These are phyloP conservation scores for Drosophila niveifrons DNA, from an alignment of 2,888 invertebrate species.

Conservation along the genomic window DNA sequence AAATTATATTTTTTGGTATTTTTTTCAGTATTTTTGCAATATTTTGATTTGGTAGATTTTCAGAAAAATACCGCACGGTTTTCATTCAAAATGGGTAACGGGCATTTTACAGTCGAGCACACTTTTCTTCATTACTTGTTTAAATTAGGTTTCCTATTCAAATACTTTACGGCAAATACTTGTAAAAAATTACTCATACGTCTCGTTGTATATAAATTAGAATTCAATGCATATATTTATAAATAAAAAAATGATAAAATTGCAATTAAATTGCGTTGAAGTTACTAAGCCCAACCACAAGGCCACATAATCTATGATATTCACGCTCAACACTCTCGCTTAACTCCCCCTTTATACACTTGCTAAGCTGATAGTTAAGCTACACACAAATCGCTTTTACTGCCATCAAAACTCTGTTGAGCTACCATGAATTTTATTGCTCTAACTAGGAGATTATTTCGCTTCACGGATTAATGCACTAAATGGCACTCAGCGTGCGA, in stretches of 20 bases:
- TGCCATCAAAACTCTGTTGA: constrained; percentile 4
- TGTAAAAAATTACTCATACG: no score
- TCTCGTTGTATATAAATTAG: no score
- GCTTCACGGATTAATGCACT: constrained; percentile 53
- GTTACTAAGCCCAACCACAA: background rate
- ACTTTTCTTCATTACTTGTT: no score
- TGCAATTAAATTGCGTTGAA: background rate
- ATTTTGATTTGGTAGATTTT: no score
- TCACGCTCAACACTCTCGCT: background rate
- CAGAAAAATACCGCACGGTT: no score
- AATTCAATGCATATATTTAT: background rate
- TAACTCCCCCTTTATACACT: background rate
- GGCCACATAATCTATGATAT: background rate
- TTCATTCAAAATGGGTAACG: no score
- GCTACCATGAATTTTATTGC: constrained; percentile 38
- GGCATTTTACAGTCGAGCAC: no score
- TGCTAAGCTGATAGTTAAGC: constrained; percentile 21
- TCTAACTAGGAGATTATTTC: constrained; percentile 41
- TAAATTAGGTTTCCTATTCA: no score
- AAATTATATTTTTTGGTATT: no score
- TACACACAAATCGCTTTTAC: constrained; percentile 38
- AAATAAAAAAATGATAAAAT: background rate
- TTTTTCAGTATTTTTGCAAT: no score
- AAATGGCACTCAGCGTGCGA: constrained; percentile 45
- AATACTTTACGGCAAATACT: no score